Evolutionary conservation across 2,888 invertebrate species (phyloP).

Genomic region (Acronicta leporina): DNA sequence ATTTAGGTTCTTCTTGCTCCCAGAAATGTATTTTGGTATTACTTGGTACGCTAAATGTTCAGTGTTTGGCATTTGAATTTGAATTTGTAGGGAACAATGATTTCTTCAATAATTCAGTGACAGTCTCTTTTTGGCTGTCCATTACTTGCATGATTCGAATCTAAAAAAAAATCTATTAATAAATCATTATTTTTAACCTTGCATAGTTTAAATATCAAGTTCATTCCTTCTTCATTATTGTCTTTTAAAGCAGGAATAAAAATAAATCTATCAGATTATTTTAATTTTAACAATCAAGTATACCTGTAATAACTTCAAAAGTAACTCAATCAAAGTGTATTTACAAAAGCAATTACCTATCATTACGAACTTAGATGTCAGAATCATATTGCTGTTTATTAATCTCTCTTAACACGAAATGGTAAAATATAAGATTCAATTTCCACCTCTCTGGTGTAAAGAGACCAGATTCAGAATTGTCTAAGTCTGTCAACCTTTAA

Average conservation of each 20-base stretch:
- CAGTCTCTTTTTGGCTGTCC: slow-evolving; percentile 8
- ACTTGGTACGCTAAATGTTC: slow-evolving; percentile 47
- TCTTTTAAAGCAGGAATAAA: too few species aligned
- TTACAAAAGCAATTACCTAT: too few species aligned
- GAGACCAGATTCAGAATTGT: slow-evolving; percentile 34
- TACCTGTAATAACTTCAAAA: slow-evolving; percentile 13
- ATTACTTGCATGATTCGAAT: neutral
- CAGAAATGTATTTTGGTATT: slow-evolving; percentile 53
- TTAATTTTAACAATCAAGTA: slow-evolving; percentile 9
- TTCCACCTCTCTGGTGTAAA: slow-evolving; percentile 36
- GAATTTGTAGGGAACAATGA: slow-evolving; percentile 28
- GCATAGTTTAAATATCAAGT: neutral
- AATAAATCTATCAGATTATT: neutral
- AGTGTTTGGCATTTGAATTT: slow-evolving; percentile 42
- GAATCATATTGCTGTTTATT: slow-evolving; percentile 25
- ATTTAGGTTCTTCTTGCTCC: slow-evolving; percentile 53
- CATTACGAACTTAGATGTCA: slow-evolving; percentile 18
- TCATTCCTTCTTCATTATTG: neutral
- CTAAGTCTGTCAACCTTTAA: slow-evolving; percentile 56
- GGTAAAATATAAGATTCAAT: slow-evolving; percentile 47
- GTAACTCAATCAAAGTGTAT: slow-evolving; percentile 17
- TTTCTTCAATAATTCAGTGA: slow-evolving; percentile 24
- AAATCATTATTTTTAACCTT: too few species aligned
- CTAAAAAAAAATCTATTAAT: too few species aligned
- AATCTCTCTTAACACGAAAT: slow-evolving; percentile 11